phyloP scores from a whole-genome alignment of 2,888 invertebrate genomes.

The Brachylomia viminalis region DNA sequence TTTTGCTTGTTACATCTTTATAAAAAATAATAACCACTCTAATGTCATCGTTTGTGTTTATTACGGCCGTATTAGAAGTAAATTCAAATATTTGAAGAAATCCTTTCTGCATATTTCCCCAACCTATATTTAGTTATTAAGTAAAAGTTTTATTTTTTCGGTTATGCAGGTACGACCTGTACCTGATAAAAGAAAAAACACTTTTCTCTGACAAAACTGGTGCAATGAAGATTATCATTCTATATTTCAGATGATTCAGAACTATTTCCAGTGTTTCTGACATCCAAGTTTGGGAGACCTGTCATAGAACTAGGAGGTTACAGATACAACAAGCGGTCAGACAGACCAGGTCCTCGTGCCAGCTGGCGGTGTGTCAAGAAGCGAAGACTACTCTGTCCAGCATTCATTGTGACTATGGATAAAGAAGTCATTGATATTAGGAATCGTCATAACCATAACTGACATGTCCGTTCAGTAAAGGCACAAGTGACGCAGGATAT shows the following conservation, averaged over 20 bases:
- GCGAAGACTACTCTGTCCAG: conserved; percentile 73
- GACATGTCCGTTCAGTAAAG: neutral
- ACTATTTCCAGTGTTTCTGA: conserved; percentile 67
- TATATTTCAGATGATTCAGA: conserved; percentile 53
- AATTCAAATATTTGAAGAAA: neutral
- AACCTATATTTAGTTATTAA: no score
- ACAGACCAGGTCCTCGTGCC: conserved; percentile 70
- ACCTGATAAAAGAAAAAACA: neutral
- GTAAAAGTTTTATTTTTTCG: no score
- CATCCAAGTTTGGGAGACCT: conserved; percentile 75
- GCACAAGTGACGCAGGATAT: neutral
- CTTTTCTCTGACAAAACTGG: neutral
- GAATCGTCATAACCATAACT: conserved; percentile 73
- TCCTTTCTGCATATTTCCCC: neutral
- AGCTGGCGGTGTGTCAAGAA: conserved; percentile 79
- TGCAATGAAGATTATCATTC: neutral
- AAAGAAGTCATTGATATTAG: conserved; percentile 74
- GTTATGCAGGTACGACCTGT: no score
- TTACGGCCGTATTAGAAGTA: neutral
- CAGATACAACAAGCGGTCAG: conserved; percentile 77
- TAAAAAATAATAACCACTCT: neutral
- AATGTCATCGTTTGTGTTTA: neutral
- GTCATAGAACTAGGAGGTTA: conserved; percentile 77
- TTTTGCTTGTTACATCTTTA: neutral
- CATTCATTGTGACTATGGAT: conserved; percentile 74